Base-by-base conservation (phyloP, 2,797 vertebrate species). In the Rhyacichthys aspro region DNA sequence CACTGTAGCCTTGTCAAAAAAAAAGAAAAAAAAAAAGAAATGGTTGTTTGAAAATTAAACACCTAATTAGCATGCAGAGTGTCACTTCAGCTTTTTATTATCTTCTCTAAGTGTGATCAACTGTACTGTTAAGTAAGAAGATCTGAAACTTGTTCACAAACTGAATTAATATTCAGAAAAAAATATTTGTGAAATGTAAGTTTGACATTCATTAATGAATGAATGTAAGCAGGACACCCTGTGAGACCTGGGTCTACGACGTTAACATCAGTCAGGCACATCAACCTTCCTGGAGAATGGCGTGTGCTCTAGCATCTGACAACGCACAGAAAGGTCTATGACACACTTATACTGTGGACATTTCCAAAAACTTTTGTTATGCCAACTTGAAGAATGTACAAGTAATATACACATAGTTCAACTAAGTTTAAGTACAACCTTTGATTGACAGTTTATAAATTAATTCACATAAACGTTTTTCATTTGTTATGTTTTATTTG, bases 41-140 rank as follows among this genome's bases (percentile, higher is more conserved):
- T 79, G 56, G 68, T 69, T 54, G 72, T 74, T 76, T 82, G 76
- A 85, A 83, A 67, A 50, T 64, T 9, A 34, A 23, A 76, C 23
- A 28, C 4, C 23, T 5, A 28, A 75, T 54, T 55, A 47, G 66
- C 73, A 78, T 74, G 71, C 76, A 15, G 44, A 67, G 14, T 63
- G 16, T 50, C 16, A 17, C 10, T 10, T 33, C 3, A 34, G 9
- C 17, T 18, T 11, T 11, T 23, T 50, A 17, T 50, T 36, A 11
- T 11, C 14, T 9, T 11, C 2, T 23, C 5, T 15, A 14, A 9
- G 33, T 33, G 10, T n/a, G n/a, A n/a, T n/a, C n/a, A n/a, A n/a
- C n/a, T n/a, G n/a, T n/a, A n/a, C n/a, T n/a, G n/a, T 15, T 48
- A 28, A 23, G 19, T 23, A 2, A 23, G 41, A 62, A 67, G 55